Base-by-base conservation (phyloP, 1,140 invertebrate genomes). In the Meloidogyne floridensis region DNA sequence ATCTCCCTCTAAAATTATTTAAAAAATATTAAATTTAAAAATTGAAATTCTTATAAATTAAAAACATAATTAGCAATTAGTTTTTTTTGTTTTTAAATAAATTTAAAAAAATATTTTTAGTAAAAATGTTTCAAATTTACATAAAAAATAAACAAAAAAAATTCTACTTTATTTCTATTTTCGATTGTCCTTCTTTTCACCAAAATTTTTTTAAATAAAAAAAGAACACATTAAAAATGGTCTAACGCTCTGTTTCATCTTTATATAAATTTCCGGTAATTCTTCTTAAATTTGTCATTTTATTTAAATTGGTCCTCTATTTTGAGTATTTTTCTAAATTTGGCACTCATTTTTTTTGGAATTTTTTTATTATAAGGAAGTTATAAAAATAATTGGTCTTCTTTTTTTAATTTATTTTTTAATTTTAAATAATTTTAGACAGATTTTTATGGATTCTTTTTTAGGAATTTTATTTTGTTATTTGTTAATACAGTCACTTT, bases 351-450 rank as follows among this genome's bases (percentile, higher is more conserved):
- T 13, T 59, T 65, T 65, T 65, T 32, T 32, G 32, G 47, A 47
- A n/a, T n/a, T n/a, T n/a, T 65, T 65, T 65, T n/a, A 7, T 59
- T 59, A 65, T 65, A 65, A 65, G 59, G 59, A 65, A 65, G 59
- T 65, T 65, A 65, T 15, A n/a, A n/a, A 65, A 65, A 13, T 65
- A 65, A 2, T 65, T 65, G 15, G 59, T 65, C 59, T 18, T n/a
- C 7, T 65, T n/a, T 65, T 59, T 65, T 65, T 65, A 65, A 65
- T n/a, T 54, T 11, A 10, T 54, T 54, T 11, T 54, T 54, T 11
- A 8, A 54, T 10, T 54, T 54, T 3, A 54, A 47, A 32, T 32
- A 32, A 32, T 32, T 32, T 53, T 53, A 53, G 51, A 53, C 6
- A 53, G 8, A 54, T 54, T 54, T 11, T 54, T 54, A 0, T 54